Base-by-base conservation (phyloP, 2,113 vertebrate genomes). In the Scatophagus argus region DNA sequence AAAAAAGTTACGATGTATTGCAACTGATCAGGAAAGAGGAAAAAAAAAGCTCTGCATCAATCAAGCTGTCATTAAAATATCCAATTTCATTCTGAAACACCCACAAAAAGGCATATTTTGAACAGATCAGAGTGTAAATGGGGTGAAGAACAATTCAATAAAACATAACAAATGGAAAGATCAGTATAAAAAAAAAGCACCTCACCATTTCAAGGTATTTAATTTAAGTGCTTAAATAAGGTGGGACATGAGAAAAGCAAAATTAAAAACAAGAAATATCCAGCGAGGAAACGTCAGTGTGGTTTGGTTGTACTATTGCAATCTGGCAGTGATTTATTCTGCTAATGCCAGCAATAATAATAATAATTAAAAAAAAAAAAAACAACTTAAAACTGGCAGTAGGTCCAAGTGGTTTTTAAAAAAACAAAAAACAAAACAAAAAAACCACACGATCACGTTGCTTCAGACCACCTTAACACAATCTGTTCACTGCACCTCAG, bases 161-260 rank as follows among this genome's bases (percentile, higher is more conserved):
- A 66, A 75, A 74, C n/a, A 27, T 10, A 39, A 13, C 8, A 23
- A 8, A 5, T 31, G 44, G 19, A 59, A 27, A 47, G 13, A 25
- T 58, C 5, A 44, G 13, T 14, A 16, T 16, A 31, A 68, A 47
- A 55, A 67, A 80, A 70, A 87, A 85, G 77, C 86, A 92, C 77
- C 58, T 62, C 31, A 76, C 72, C 60, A 58, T 41, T 61, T 79
- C n/a, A 79, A 68, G n/a, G 52, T 43, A 74, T 84, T 77, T 82
- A 77, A 87, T 76, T 81, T 79, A 92, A 90, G 87, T 90, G 90
- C 90, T 88, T 64, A 10, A 66, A 80, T 85, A 77, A 56, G 17
- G 32, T 38, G 32, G 49, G 32, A 80, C 12, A 60, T 47, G 39
- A 74, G 5, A 36, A 58, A 65, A 2, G 2, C 4, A 46, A 75